Evolutionary conservation across 2,113 vertebrate species (phyloP), one percentile per base, ranked within the genome.

Genomic region (Xerus inauris): DNA sequence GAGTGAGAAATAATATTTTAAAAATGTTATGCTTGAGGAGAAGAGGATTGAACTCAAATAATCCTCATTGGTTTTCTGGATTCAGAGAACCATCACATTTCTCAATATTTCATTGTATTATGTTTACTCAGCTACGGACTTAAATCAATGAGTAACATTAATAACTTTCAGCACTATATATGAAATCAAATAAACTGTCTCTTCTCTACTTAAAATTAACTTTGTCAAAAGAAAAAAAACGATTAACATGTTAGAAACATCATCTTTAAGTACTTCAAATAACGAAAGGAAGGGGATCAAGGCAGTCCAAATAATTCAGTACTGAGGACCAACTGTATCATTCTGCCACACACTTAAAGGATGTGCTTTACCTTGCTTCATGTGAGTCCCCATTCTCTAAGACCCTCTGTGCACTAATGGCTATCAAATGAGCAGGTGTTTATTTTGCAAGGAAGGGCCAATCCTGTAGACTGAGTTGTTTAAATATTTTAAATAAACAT

Each of bases 401-500:
- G 91, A 49, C 94, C 91, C 94, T 93, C 19, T 94, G 54, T 13
- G 16, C 62, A 51, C 57, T 97, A 89, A 97, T 57, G 73, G 79
- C 94, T 97, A 97, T 98, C 95, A 98, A 98, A 98, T 79, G 81
- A 83, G 96, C 42, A 65, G 82, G 84, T 98, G 94, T 97, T 98
- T 98, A 97, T 98, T 97, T 98, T 96, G 87, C 38, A 95, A 96
- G 87, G 94, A 79, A 95, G 98, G 96, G 62, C 45, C 96, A 96
- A 87, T 45, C 47, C 95, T 20, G 8, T 59, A 79, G 86, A 98
- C 57, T 51, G 95, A 30, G 5, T 92, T 90, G 45, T 96, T 97
- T 86, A 95, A 98, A 89, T 96, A 96, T 95, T 98, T 98, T 97
- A 98, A 98, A 98, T 94, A 98, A 98, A 97, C 79, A 96, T 91